Percentiles rank a stretch among this genome's conserved stretches.
Evolutionary conservation across 1,140 invertebrate species (phyloP).

Genomic region (Bombus waltoni): DNA sequence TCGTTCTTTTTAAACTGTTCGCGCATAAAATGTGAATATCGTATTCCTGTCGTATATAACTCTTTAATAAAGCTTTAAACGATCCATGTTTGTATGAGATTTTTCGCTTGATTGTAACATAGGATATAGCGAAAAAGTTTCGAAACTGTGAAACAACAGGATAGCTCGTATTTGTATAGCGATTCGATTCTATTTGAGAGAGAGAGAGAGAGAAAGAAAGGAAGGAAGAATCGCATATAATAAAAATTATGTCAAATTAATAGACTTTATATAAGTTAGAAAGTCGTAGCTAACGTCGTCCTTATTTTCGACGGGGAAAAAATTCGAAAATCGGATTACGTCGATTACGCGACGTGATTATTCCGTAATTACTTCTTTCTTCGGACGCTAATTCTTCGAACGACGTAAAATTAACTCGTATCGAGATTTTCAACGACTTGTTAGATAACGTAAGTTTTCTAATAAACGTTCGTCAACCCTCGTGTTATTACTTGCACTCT

Average conservation of each 20-base stretch:
- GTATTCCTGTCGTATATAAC: not conserved
- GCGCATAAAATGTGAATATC: no score
- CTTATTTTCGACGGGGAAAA: not conserved
- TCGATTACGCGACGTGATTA: not conserved
- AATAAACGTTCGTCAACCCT: conserved; percentile 14
- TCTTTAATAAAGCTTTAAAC: no score
- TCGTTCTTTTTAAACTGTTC: not conserved
- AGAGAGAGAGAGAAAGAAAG: not conserved
- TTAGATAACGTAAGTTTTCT: not conserved
- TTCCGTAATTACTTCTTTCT: not conserved
- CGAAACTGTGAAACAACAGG: no score
- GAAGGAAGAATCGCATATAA: not conserved
- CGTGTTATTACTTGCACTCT: not conserved
- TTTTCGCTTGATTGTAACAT: no score
- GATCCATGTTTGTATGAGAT: no score
- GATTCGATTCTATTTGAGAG: not conserved
- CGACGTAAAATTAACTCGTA: not conserved
- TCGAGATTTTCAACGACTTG: not conserved
- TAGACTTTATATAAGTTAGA: not conserved
- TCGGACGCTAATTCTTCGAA: not conserved
- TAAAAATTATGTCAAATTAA: not conserved
- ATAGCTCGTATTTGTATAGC: not conserved
- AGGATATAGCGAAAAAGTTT: not conserved
- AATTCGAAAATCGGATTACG: not conserved
- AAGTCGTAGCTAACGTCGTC: not conserved